Conservation (phyloP, 1,140 invertebrate genomes). For the Scaptomyza montana region DNA sequence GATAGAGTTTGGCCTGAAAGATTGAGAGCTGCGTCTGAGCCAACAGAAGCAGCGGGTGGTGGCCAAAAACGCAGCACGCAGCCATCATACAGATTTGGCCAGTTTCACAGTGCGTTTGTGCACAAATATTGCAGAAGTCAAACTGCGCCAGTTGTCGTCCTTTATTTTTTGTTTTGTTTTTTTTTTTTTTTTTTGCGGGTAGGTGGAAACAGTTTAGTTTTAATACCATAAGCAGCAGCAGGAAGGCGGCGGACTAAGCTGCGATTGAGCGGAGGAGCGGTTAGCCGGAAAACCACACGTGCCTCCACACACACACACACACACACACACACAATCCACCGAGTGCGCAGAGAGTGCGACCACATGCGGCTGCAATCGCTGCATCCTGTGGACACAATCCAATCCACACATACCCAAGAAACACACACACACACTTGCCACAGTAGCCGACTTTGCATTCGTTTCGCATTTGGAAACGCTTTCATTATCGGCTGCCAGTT, state of each 20-base stretch:
- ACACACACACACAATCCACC: too few species aligned
- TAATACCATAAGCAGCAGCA: slow-evolving; percentile 69
- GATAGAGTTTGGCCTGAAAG: slow-evolving; percentile 2
- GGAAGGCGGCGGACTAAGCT: slow-evolving; percentile 19
- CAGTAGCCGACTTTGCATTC: slow-evolving; percentile 77
- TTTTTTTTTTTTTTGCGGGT: slow-evolving; percentile 31
- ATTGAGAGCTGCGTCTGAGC: slow-evolving; percentile 54
- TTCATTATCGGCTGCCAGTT: slow-evolving; percentile 61
- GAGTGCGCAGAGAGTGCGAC: slow-evolving; percentile 27
- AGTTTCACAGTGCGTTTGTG: slow-evolving; percentile 8
- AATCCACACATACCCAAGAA: background rate
- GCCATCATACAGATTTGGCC: slow-evolving; percentile 45
- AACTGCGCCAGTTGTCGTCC: slow-evolving; percentile 68
- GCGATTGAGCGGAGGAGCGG: slow-evolving; percentile 25
- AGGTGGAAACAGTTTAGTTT: slow-evolving; percentile 81
- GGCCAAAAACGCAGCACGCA: slow-evolving; percentile 64
- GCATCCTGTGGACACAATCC: slow-evolving; percentile 39
- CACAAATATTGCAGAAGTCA: slow-evolving; percentile 48
- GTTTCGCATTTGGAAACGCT: slow-evolving; percentile 83
- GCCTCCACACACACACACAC: slow-evolving; percentile 56
- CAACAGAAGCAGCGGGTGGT: slow-evolving; percentile 72
- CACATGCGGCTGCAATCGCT: slow-evolving; percentile 61
- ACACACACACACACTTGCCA: slow-evolving; percentile 48
- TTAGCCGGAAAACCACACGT: slow-evolving; percentile 83
- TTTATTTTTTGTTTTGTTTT: background rate